These are phyloP conservation scores for Yoshiicerus persimilis DNA, from an alignment of 1,140 invertebrate species.

Conservation along the genomic window DNA sequence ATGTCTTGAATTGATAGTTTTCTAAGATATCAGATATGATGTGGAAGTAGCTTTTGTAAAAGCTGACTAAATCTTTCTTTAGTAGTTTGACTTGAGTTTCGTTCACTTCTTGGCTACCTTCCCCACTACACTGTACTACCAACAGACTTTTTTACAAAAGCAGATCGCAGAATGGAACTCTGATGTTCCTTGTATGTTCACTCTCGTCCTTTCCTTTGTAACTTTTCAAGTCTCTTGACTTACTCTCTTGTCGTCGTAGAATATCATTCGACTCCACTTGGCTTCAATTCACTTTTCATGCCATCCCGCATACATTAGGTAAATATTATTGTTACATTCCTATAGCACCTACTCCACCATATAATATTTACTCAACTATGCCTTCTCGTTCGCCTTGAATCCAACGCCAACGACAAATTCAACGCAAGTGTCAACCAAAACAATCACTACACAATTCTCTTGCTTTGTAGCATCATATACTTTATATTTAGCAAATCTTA, in stretches of 20 bases:
- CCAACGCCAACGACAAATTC: not conserved
- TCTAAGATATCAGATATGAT: not conserved
- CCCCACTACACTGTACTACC: too few species aligned
- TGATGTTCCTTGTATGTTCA: not conserved
- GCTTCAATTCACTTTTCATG: not conserved
- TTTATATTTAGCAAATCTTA: too few species aligned
- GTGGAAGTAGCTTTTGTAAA: not conserved
- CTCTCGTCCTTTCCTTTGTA: not conserved
- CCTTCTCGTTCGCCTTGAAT: not conserved
- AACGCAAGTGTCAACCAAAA: not conserved
- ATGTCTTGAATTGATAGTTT: not conserved
- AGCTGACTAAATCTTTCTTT: not conserved
- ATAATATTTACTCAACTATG: not conserved
- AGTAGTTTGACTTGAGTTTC: not conserved
- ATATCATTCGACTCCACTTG: not conserved
- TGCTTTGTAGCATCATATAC: too few species aligned
- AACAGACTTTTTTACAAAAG: too few species aligned
- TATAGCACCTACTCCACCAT: not conserved
- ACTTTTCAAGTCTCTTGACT: not conserved
- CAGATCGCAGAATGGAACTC: not conserved
- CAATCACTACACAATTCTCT: not conserved
- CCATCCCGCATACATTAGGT: not conserved
- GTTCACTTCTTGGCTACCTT: not conserved
- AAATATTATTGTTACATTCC: not conserved
- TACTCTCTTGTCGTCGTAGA: not conserved